Evolutionary conservation across 2,797 vertebrate genomes (phyloP).

Genomic region (Halcyon badia): DNA sequence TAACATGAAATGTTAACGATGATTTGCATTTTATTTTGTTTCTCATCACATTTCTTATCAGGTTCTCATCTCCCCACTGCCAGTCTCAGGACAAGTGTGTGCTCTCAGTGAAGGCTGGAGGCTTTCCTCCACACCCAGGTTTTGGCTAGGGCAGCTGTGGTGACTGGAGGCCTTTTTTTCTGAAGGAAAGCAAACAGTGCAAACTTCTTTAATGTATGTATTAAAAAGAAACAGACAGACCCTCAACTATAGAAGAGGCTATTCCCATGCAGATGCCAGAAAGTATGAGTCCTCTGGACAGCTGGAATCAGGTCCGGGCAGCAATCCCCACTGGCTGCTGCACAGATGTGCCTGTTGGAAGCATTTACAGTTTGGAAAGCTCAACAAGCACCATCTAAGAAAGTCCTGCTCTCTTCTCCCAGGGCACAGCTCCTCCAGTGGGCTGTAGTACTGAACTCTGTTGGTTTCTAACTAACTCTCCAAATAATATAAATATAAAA

Average conservation of each 20-base stretch:
- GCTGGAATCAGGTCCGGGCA: background rate
- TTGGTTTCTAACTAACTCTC: background rate
- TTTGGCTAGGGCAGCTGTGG: background rate
- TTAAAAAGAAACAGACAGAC: background rate
- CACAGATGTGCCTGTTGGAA: background rate
- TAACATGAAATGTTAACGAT: accelerated
- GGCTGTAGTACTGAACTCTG: background rate
- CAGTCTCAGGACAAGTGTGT: background rate
- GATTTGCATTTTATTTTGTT: background rate
- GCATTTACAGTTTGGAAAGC: background rate
- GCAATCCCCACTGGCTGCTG: background rate
- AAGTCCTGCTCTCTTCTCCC: background rate
- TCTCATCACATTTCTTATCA: background rate
- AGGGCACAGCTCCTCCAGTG: background rate
- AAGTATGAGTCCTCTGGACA: background rate
- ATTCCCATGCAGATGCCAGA: background rate
- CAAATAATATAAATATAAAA: background rate
- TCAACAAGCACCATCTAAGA: background rate
- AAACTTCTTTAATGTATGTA: background rate
- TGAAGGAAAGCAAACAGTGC: background rate
- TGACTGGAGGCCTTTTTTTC: background rate
- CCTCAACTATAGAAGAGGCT: background rate
- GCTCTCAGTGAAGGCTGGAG: background rate
- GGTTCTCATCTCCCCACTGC: background rate
- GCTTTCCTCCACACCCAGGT: background rate